Evolutionary conservation across 1,140 invertebrate genomes (phyloP), one percentile per base, ranked within the genome.

Genomic region (Sarcophaga bullata): DNA sequence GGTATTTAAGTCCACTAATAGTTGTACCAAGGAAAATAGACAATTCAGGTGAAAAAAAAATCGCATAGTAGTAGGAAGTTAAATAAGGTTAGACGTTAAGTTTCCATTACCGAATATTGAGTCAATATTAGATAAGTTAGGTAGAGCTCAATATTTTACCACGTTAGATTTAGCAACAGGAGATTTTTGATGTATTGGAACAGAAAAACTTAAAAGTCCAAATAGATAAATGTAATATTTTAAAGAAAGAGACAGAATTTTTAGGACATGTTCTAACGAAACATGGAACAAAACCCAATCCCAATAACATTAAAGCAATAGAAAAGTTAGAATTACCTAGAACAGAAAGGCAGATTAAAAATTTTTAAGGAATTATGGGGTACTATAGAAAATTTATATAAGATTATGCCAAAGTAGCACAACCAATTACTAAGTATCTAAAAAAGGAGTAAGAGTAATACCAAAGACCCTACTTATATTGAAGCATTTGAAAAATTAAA

Each of bases 171-270:
- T 84, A 10, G 37, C 58, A 10, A 68, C 68, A 80, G 52, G 83
- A 87, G 81, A 86, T 91, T 8, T 91, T 92, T 76, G 47, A 88
- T 8, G 84, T 84, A 82, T 81, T 92, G 49, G 17, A 82, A 68
- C 15, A 83, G 80, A 15, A 54, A 7, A 86, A 86, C 80, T 82
- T 86, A 81, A 85, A 85, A 80, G 58, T 86, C n/a, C 82, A 87
- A 62, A 68, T 83, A 9, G 52, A 84, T 81, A 87, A 90, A 84
- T 89, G 85, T 75, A 76, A 82, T 68, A 87, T 90, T 76, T 78
- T 78, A 73, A 83, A 15, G 81, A 8, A 52, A 50, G 72, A 82
- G 19, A 82, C 72, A 1, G 72, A 82, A 8, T 82, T 75, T 76
- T 47, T 82, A 9, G 68, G 81, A 25, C 72, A 82, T 15, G 62